Evolutionary conservation across 2,113 vertebrate genomes (phyloP).

Genomic region (Corythoichthys intestinalis): DNA sequence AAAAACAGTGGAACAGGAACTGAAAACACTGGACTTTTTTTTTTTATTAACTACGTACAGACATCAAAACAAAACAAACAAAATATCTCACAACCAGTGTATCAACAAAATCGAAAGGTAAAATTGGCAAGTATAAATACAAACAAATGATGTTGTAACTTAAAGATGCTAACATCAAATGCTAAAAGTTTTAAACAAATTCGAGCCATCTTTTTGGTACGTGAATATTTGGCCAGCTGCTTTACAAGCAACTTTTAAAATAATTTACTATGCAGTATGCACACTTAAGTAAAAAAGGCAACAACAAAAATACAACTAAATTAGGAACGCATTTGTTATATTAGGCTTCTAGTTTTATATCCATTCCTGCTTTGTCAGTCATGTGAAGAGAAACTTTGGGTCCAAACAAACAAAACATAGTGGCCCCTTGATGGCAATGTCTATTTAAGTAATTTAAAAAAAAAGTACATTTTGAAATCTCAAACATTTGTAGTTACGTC

Average conservation of each 20-base stretch:
- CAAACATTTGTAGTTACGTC: not conserved
- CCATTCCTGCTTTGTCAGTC: not conserved
- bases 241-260: not conserved
- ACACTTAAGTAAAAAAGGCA: conserved; percentile 3
- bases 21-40: not conserved
- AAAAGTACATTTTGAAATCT: not conserved
- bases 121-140: conserved; percentile 1
- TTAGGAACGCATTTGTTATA: conserved; percentile 1
- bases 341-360: not conserved
- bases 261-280: conserved; percentile 7
- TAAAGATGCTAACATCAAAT: not conserved
- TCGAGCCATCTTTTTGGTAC: not conserved
- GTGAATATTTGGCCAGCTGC: not conserved
- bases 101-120: not conserved
- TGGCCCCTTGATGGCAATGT: not conserved
- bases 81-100: conserved; percentile 7
- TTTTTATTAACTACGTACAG: not conserved
- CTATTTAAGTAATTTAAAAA: not conserved
- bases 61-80: not conserved
- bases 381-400: not conserved
- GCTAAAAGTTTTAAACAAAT: not conserved
- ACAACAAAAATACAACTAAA: not conserved
- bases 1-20: not conserved
- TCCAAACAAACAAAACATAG: not conserved
- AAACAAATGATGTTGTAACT: not conserved